Evolutionary conservation across 1,140 invertebrate species (phyloP).

Genomic region (Harpegnathos saltator): DNA sequence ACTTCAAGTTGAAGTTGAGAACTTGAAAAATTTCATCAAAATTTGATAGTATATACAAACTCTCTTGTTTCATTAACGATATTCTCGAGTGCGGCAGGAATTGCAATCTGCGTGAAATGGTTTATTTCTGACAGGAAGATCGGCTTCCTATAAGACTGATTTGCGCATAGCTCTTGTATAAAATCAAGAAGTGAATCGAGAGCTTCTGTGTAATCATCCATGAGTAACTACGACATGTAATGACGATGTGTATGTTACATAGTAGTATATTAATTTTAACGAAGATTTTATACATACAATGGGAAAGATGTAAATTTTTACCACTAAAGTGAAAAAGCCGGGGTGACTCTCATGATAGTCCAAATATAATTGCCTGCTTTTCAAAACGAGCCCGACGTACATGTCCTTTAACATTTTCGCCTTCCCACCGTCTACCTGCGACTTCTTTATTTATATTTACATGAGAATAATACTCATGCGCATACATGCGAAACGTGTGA

Average conservation of each 20-base stretch:
- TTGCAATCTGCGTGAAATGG: conserved; percentile 60
- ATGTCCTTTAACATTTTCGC: conserved; percentile 69
- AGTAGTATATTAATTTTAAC: neutral
- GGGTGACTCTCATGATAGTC: conserved; percentile 75
- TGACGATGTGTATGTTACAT: conserved; percentile 11
- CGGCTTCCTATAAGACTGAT: conserved; percentile 52
- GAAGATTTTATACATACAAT: neutral
- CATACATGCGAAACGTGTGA: neutral
- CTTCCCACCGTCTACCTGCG: conserved; percentile 1
- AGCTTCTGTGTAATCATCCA: conserved; percentile 71
- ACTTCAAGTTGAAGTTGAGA: neutral
- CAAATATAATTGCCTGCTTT: conserved; percentile 73
- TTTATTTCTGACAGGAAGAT: conserved; percentile 63
- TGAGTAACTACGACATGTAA: conserved; percentile 68
- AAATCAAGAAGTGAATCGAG: conserved; percentile 66
- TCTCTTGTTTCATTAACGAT: conserved; percentile 67
- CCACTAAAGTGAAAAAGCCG: conserved; percentile 76
- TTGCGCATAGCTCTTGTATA: conserved; percentile 62
- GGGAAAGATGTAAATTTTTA: conserved; percentile 44
- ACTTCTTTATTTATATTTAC: neutral
- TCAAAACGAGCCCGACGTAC: conserved; percentile 71
- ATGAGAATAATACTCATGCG: conserved; percentile 1
- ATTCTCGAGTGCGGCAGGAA: conserved; percentile 56
- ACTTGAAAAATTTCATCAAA: neutral
- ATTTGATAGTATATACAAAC: conserved; percentile 45